A percentile compares a stretch with the other conserved stretches of the same genome.
Evolutionary conservation across 2,888 invertebrate genomes (phyloP).

Genomic region (Drosophila maculinotata): DNA sequence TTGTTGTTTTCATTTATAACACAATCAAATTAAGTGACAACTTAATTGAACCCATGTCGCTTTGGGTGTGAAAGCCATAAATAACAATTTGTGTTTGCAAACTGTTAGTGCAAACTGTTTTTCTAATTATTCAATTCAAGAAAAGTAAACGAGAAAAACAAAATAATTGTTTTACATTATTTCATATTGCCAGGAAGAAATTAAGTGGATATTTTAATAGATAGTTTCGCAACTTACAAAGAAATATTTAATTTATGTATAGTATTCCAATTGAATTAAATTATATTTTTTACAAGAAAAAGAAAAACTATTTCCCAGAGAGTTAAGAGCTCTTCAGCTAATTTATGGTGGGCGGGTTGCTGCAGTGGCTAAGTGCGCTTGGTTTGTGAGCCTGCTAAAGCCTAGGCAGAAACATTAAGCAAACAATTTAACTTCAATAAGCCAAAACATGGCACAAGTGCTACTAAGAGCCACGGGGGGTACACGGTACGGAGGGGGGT

Average conservation of each 20-base stretch:
- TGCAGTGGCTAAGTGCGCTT: slow-evolving; percentile 6
- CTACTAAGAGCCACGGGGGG: slow-evolving; percentile 4
- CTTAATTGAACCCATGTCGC: slow-evolving; percentile 66
- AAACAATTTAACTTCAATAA: slow-evolving; percentile 73
- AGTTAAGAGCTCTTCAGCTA: not conserved
- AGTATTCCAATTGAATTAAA: too few species aligned
- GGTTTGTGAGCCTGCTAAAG: slow-evolving; percentile 34
- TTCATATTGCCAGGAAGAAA: too few species aligned
- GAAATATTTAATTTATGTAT: too few species aligned
- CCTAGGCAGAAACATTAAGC: slow-evolving; percentile 46
- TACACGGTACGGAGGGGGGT: not conserved
- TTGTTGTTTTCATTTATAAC: slow-evolving; percentile 19
- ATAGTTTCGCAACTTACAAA: too few species aligned
- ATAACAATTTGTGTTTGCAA: slow-evolving; percentile 37
- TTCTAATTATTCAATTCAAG: not conserved
- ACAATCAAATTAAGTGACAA: slow-evolving; percentile 73
- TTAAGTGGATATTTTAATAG: too few species aligned
- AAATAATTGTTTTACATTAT: too few species aligned
- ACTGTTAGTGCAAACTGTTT: slow-evolving; percentile 11
- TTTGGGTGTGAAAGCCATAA: slow-evolving; percentile 65
- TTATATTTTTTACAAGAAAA: not conserved
- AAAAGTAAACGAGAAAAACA: too few species aligned
- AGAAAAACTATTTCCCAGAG: not conserved
- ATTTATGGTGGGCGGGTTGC: slow-evolving; percentile 24
- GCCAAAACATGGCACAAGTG: slow-evolving; percentile 33